These are phyloP conservation scores for Hylomyscus alleni DNA, from an alignment of 2,797 vertebrate species.

Conservation along the genomic window DNA sequence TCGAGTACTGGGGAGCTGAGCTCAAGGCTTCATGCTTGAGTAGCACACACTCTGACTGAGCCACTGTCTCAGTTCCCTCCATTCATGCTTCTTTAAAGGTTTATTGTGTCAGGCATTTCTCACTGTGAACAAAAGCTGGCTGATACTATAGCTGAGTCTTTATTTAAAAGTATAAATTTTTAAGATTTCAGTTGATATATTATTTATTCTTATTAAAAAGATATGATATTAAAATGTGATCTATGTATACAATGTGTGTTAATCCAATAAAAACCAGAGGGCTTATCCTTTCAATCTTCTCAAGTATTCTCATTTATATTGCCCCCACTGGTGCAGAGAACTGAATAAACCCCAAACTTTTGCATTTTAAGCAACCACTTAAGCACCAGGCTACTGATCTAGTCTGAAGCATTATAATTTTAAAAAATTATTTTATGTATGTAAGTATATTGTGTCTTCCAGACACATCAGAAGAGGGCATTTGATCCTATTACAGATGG, in stretches of 20 bases:
- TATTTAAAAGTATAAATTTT: not conserved
- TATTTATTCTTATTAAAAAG: slow-evolving; percentile 5
- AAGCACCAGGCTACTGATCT: not conserved
- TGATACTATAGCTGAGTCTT: not conserved
- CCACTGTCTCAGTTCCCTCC: not conserved
- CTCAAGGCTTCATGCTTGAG: not conserved
- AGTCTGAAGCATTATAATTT: not conserved
- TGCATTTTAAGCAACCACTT: not conserved
- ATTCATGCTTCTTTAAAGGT: not conserved
- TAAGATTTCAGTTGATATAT: not conserved
- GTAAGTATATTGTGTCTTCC: not conserved
- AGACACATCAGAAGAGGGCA: not conserved
- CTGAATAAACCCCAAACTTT: not conserved
- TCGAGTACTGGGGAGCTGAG: not conserved
- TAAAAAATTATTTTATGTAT: not conserved
- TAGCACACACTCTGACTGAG: no score
- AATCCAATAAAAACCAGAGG: not conserved
- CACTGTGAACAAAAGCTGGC: not conserved
- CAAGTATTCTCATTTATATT: not conserved
- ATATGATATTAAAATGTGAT: not conserved
- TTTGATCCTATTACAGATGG: not conserved
- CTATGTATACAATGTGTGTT: no score
- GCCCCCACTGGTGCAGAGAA: not conserved
- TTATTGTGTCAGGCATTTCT: not conserved
- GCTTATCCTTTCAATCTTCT: not conserved